These are phyloP conservation scores for Emmelina monodactyla DNA, from an alignment of 2,888 invertebrate species.

Conservation along the genomic window DNA sequence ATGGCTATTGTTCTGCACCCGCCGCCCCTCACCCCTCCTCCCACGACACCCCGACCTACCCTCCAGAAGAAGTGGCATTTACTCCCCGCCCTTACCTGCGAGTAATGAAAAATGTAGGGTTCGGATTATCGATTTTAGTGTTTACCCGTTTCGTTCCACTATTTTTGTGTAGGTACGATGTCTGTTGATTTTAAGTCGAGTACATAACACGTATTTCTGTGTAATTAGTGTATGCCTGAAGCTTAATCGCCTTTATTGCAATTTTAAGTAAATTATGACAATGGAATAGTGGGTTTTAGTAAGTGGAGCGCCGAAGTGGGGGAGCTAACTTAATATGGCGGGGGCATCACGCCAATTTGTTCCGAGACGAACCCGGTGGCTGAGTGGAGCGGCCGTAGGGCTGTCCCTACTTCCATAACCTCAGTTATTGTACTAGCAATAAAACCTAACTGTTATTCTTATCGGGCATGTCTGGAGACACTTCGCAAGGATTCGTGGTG, in stretches of 20 bases:
- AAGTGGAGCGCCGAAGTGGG: constrained; percentile 21
- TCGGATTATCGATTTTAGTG: constrained; percentile 30
- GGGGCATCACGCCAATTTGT: constrained; percentile 61
- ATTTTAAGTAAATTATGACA: constrained; percentile 1
- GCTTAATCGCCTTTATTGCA: constrained; percentile 23
- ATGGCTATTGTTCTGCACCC: constrained; percentile 56
- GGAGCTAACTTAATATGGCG: constrained; percentile 59
- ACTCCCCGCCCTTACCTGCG: constrained; percentile 38
- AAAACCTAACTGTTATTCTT: no score
- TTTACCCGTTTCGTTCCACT: neutral
- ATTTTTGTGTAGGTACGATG: no score
- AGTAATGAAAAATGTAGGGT: constrained; percentile 43
- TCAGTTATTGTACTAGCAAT: neutral
- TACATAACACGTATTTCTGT: constrained; percentile 15
- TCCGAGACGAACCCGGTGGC: constrained; percentile 52
- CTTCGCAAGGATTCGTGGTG: no score
- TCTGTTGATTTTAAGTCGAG: constrained; percentile 31
- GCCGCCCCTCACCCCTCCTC: constrained; percentile 23
- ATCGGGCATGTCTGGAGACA: no score
- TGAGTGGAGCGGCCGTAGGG: constrained; percentile 43
- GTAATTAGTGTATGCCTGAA: constrained; percentile 21
- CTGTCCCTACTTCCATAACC: constrained; percentile 20
- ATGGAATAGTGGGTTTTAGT: constrained; percentile 27
- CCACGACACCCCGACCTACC: constrained; percentile 34
- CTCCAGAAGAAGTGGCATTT: constrained; percentile 50